Evolutionary conservation across 2,113 vertebrate genomes (phyloP).

Genomic region (human (Homo sapiens)): DNA sequence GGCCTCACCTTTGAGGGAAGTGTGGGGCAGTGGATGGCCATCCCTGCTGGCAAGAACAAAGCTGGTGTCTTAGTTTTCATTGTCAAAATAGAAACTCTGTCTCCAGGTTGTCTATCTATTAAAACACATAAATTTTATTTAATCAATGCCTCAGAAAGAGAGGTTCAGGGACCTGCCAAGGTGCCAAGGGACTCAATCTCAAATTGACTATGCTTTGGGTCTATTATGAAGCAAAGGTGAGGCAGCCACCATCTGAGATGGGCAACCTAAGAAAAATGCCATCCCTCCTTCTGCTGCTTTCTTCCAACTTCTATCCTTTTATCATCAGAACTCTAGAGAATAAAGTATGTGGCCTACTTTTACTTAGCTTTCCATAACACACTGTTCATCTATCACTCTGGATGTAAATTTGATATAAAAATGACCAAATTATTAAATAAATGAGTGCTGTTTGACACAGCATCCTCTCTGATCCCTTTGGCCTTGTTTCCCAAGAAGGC

Average conservation of each 20-base stretch:
- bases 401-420: neutral
- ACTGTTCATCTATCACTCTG: neutral
- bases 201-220: neutral
- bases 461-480: neutral
- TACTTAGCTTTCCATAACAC: neutral
- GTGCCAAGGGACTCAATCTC: neutral
- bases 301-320: neutral
- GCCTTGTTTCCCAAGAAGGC: neutral
- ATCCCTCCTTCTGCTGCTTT: rapidly evolving
- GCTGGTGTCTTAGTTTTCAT: too few relatives aligned
- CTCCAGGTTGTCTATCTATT: neutral
- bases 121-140: neutral
- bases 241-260: neutral
- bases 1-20: neutral
- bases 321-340: neutral
- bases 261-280: neutral
- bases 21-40: neutral
- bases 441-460: neutral
- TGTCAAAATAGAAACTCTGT: neutral
- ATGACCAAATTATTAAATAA: neutral
- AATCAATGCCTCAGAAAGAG: conserved; percentile 19
- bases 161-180: neutral
- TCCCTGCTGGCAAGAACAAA: neutral
- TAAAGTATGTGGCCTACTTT: neutral
- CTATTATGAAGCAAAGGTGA: neutral